Evolutionary conservation across 2,113 vertebrate species (phyloP).

Genomic region (Narcine bancroftii): DNA sequence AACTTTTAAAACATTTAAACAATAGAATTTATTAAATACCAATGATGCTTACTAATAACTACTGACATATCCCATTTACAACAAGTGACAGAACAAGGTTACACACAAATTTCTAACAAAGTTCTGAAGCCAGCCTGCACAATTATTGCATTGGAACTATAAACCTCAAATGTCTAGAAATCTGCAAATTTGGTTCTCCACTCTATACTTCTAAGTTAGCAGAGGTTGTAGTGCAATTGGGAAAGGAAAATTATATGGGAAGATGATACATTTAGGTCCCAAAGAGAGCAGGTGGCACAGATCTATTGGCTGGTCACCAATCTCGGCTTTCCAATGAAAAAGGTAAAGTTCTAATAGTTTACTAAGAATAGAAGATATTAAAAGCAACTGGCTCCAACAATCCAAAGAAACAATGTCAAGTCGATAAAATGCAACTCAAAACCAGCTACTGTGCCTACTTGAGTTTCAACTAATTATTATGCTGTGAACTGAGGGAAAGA

Average conservation of each 20-base stretch:
- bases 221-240: not conserved
- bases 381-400: too few relatives aligned
- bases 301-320: not conserved
- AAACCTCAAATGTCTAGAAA: not conserved
- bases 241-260: not conserved
- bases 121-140: not conserved
- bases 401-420: not conserved
- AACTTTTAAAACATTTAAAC: not conserved
- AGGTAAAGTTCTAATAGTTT: not conserved
- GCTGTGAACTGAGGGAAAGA: not conserved
- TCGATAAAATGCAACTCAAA: not conserved
- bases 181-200: not conserved
- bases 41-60: not conserved
- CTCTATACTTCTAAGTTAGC: not conserved
- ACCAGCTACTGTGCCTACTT: not conserved
- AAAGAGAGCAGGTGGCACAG: not conserved
- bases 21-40: conserved; percentile 21
- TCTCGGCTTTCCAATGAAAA: not conserved
- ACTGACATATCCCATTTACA: not conserved
- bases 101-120: not conserved
- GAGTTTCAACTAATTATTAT: not conserved
- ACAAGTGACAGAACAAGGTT: not conserved
- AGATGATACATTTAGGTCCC: not conserved
- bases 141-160: not conserved
- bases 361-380: too few relatives aligned